phyloP scores from a whole-genome alignment of 2,888 invertebrate genomes.

The Argyra leucocephala region DNA sequence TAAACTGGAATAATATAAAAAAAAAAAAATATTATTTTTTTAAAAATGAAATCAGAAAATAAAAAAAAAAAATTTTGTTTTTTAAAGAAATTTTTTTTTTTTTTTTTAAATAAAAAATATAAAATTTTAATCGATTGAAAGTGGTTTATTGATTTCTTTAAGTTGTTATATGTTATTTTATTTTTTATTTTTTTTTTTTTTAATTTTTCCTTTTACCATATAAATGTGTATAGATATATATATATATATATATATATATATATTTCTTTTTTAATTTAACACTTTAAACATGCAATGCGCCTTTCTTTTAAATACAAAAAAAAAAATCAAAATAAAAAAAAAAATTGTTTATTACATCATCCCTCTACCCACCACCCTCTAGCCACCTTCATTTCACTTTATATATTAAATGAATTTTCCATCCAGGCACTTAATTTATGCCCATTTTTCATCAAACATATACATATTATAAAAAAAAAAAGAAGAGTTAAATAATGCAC shows the following conservation, averaged over 20 bases:
- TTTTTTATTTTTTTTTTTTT: conserved; percentile 18
- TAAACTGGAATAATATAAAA: neutral
- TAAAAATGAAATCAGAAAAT: neutral
- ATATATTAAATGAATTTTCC: neutral
- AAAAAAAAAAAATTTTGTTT: too few species aligned
- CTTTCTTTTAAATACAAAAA: neutral
- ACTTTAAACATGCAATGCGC: conserved; percentile 1
- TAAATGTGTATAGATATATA: too few species aligned
- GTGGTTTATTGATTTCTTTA: conserved; percentile 24
- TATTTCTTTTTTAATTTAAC: conserved; percentile 12
- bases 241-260: neutral
- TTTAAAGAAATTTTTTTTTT: too few species aligned
- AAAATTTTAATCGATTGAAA: conserved; percentile 17
- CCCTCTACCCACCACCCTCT: conserved; percentile 3
- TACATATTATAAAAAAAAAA: too few species aligned
- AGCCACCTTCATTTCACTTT: too few species aligned
- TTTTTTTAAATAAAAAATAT: conserved; percentile 3
- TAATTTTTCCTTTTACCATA: conserved; percentile 12
- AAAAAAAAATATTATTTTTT: conserved; percentile 1
- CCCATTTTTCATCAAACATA: neutral
- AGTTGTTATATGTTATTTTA: conserved; percentile 12
- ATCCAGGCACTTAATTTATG: neutral
- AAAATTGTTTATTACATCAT: conserved; percentile 15
- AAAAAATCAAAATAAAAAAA: neutral
- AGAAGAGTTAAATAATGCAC: too few species aligned